phyloP scores from a whole-genome alignment of 2,888 invertebrate species.

The Tuberolachnus salignus region DNA sequence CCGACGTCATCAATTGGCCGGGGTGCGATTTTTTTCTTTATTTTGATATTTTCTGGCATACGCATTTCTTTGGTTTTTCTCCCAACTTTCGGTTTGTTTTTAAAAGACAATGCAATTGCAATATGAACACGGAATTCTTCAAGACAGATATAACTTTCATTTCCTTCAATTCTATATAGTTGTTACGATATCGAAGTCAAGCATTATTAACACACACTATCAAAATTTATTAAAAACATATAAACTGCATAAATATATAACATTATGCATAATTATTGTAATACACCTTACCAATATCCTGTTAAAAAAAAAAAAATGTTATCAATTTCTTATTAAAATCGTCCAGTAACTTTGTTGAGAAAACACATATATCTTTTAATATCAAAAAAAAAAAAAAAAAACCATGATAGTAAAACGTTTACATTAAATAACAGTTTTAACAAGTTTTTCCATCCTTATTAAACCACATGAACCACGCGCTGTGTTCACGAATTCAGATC shows the following conservation, averaged over 20 bases:
- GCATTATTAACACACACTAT: slow-evolving; percentile 4
- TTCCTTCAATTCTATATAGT: background rate
- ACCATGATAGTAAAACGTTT: too few species aligned
- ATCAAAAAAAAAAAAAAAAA: background rate
- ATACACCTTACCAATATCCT: background rate
- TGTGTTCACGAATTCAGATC: background rate
- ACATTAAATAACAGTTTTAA: background rate
- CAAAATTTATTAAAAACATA: slow-evolving; percentile 1
- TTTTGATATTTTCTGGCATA: background rate
- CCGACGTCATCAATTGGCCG: background rate
- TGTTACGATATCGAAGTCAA: slow-evolving; percentile 1
- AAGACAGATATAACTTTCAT: background rate
- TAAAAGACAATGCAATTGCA: slow-evolving; percentile 1
- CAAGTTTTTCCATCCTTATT: background rate
- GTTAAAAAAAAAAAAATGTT: background rate
- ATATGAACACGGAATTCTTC: background rate
- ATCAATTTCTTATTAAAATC: background rate
- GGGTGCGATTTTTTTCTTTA: background rate
- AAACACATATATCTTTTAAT: background rate
- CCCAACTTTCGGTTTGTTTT: background rate
- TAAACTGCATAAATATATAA: too few species aligned
- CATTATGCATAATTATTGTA: slow-evolving; percentile 7
- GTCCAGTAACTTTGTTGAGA: background rate
- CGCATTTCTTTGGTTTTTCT: background rate
- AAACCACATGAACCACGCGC: background rate